These are phyloP conservation scores for Drosophila bipectinata DNA, from an alignment of 1,140 invertebrate species.

Conservation along the genomic window DNA sequence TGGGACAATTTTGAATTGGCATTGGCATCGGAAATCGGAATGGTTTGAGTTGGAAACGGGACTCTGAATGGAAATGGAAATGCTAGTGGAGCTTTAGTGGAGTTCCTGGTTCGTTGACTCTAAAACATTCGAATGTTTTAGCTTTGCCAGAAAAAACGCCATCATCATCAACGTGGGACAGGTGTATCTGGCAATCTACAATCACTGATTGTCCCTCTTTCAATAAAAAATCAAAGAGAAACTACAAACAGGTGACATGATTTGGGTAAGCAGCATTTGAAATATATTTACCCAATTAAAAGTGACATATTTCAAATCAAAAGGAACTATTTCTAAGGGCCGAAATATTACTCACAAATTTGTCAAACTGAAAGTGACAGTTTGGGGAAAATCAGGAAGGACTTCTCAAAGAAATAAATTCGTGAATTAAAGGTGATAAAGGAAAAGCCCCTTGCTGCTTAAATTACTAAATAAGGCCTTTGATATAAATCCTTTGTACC, in stretches of 20 bases:
- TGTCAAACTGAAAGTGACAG: not conserved
- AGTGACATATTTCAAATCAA: not conserved
- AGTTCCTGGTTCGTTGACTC: slow-evolving; percentile 43
- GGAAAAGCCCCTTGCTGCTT: too few species aligned
- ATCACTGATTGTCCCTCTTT: slow-evolving; percentile 22
- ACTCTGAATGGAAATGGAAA: not conserved
- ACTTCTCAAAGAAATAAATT: not conserved
- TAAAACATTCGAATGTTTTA: slow-evolving; percentile 30
- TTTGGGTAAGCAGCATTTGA: not conserved
- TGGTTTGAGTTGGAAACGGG: slow-evolving; percentile 3
- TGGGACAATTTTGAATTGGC: slow-evolving; percentile 18
- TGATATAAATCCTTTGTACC: slow-evolving; percentile 1
- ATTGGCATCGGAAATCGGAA: slow-evolving; percentile 40
- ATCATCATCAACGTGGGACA: slow-evolving; percentile 28
- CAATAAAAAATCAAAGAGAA: not conserved
- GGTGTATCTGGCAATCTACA: slow-evolving; percentile 28
- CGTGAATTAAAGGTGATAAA: not conserved
- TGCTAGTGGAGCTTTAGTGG: not conserved
- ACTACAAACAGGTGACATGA: not conserved
- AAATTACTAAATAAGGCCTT: not conserved
- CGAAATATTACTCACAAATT: too few species aligned
- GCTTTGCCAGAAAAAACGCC: slow-evolving; percentile 7
- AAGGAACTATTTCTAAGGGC: too few species aligned
- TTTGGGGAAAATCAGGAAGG: not conserved
- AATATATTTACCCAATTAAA: not conserved